Evolutionary conservation across 2,888 invertebrate species (phyloP).

Genomic region (Lysandra bellargus): DNA sequence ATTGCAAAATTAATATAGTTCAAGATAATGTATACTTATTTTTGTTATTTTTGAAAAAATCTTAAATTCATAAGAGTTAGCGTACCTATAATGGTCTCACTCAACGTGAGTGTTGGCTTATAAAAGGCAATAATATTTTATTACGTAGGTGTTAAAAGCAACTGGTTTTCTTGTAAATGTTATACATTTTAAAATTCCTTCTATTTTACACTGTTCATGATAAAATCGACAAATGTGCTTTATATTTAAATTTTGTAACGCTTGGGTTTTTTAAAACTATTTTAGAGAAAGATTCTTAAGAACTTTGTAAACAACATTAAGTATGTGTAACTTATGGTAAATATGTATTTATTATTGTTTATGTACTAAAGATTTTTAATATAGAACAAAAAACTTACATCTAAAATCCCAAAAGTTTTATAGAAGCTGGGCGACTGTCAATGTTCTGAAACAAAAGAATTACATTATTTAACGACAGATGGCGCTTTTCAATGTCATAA

Average conservation of each 20-base stretch:
- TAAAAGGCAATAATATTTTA: neutral
- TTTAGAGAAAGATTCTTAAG: neutral
- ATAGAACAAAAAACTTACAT: neutral
- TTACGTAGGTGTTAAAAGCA: neutral
- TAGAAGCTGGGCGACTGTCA: too few species aligned
- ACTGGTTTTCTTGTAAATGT: neutral
- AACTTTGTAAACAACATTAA: neutral
- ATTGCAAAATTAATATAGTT: too few species aligned
- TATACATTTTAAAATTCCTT: constrained; percentile 11
- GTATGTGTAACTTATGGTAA: neutral
- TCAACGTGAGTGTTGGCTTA: neutral
- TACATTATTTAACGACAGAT: neutral
- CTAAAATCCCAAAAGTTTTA: neutral
- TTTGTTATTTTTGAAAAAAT: neutral
- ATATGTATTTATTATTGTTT: neutral
- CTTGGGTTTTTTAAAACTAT: neutral
- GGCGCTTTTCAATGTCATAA: constrained; percentile 16
- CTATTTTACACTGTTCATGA: neutral
- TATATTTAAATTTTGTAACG: neutral
- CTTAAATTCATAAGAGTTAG: neutral
- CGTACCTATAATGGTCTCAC: neutral
- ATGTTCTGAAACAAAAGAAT: constrained; percentile 2
- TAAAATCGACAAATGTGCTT: neutral
- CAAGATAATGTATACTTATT: neutral
- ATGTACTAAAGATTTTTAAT: neutral